Percentiles rank a stretch among this genome's conserved stretches.
Evolutionary conservation across 2,113 vertebrate species (phyloP).

Genomic region (Myocastor coypus): DNA sequence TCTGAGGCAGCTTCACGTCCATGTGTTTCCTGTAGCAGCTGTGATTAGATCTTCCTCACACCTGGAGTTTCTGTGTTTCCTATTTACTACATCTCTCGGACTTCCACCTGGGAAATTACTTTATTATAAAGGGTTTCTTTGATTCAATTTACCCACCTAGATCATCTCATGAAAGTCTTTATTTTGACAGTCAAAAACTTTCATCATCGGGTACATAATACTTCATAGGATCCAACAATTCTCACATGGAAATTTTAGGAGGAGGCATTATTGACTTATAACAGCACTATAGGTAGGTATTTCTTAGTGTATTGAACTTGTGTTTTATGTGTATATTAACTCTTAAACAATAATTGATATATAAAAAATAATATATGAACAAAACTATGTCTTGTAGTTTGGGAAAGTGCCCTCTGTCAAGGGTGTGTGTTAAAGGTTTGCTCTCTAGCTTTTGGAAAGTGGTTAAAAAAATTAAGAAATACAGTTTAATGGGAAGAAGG

Average conservation of each 20-base stretch:
- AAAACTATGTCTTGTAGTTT: not conserved
- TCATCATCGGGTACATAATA: not conserved
- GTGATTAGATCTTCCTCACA: not conserved
- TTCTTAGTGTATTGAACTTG: slow-evolving; percentile 34
- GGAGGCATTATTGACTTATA: not conserved
- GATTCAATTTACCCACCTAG: not conserved
- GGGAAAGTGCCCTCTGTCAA: not conserved
- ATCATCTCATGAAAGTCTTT: not conserved
- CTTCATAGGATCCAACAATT: not conserved
- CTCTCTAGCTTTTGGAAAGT: not conserved
- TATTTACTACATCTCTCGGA: not conserved
- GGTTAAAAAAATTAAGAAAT: not conserved
- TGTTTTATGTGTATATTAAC: not conserved
- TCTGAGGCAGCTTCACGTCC: not conserved
- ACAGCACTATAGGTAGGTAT: too few species aligned
- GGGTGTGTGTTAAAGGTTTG: not conserved
- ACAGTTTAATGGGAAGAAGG: not conserved
- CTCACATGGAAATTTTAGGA: not conserved
- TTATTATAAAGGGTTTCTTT: not conserved
- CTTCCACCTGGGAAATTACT: not conserved
- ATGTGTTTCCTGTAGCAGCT: not conserved
- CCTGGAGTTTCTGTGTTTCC: not conserved
- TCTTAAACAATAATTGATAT: slow-evolving; percentile 12
- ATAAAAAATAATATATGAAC: not conserved
- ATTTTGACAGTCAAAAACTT: not conserved